Base-by-base conservation (phyloP, 2,888 invertebrate species). In the Coelogynopora nodosa region DNA sequence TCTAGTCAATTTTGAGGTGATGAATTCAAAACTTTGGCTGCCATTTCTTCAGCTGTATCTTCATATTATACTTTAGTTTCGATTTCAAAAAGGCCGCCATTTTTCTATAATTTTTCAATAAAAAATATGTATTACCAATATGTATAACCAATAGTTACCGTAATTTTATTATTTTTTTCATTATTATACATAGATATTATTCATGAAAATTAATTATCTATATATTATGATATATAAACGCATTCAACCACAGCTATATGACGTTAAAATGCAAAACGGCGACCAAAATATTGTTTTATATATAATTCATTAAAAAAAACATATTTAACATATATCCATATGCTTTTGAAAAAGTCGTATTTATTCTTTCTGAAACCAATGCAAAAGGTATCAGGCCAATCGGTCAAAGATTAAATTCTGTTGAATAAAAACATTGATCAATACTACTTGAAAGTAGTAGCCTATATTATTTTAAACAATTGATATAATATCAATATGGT, bases 361-460 rank as follows among this genome's bases (percentile, higher is more conserved):
- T 74, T 74, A 74, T 26, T 26, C 74, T 49, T 5, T 74, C 27
- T 74, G 23, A 74, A 74, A 5, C 2, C 23, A 74, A 74, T 74
- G 23, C 27, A 74, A 74, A 74, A 74, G 74, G 23, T n/a, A 74
- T 74, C 74, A 74, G 74, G 10, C 74, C 27, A 26, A 74, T 74
- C 23, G 18, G 18, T 74, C 74, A 74, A 74, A 74, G 74, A 74
- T 74, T 74, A 74, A 74, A 74, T 74, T 23, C 74, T 74, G 74
- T 74, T n/a, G 27, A 74, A 74, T 74, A 26, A 74, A 74, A 74
- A 74, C 74, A 74, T n/a, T 74, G 27, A 74, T 74, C 74, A 74
- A 74, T n/a, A 13, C 74, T 74, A 74, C 23, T 74, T 74, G 27
- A 74, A 74, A 74, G 74, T 74, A 13, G 5, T 74, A n/a, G 74